Percentiles rank a stretch among this genome's conserved stretches.
Evolutionary conservation across 2,797 vertebrate species (phyloP).

Genomic region (Thamnophis elegans): DNA sequence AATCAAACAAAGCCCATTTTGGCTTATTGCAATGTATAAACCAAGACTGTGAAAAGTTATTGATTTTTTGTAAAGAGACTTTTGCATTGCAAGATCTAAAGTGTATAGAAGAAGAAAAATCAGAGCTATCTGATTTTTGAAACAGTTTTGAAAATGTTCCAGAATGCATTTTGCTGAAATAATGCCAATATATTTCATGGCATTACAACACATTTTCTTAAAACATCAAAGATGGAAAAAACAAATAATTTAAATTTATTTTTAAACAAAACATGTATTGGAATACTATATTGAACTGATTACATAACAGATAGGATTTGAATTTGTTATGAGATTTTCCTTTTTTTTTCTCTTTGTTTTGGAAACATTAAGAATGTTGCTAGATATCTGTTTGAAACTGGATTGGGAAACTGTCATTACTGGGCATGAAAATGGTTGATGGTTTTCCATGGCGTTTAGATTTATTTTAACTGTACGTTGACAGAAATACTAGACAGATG

Average conservation of each 20-base stretch:
- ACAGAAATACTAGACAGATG: slow-evolving; percentile 77
- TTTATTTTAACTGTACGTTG: slow-evolving; percentile 76
- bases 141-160: slow-evolving; percentile 35
- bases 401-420: slow-evolving; percentile 66
- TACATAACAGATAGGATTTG: slow-evolving; percentile 49
- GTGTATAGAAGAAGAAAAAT: slow-evolving; percentile 28
- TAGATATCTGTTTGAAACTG: slow-evolving; percentile 73
- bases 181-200: slow-evolving; percentile 36
- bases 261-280: rapidly evolving
- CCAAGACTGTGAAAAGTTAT: slow-evolving; percentile 47
- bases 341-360: background rate
- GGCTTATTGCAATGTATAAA: background rate
- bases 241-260: background rate
- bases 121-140: background rate
- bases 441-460: slow-evolving; percentile 71
- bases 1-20: too few species aligned
- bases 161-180: slow-evolving; percentile 46
- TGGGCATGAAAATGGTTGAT: slow-evolving; percentile 67
- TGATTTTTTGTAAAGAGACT: slow-evolving; percentile 46
- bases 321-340: slow-evolving; percentile 34
- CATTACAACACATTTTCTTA: background rate
- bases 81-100: slow-evolving; percentile 35
- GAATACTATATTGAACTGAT: slow-evolving; percentile 30
- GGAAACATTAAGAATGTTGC: slow-evolving; percentile 58
- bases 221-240: too few species aligned